Evolutionary conservation across 2,797 vertebrate species (phyloP).

Genomic region (Phataginus tetradactyla): DNA sequence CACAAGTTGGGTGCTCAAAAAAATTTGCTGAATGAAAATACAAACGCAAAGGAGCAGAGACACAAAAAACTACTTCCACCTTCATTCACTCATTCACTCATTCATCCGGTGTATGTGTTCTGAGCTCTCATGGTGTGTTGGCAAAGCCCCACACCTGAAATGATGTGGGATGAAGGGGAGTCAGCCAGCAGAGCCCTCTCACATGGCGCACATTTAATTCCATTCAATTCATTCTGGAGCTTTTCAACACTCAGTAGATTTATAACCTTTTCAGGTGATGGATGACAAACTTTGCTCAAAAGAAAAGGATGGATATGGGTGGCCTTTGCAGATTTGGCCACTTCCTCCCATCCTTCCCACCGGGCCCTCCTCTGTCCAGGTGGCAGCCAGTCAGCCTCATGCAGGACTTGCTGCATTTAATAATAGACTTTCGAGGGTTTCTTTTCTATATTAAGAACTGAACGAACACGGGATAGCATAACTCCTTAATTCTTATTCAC

Average conservation of each 20-base stretch:
- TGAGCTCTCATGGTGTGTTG: neutral
- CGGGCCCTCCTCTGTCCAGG: neutral
- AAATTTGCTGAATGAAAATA: neutral
- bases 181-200: neutral
- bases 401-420: neutral
- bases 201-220: neutral
- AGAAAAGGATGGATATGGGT: neutral
- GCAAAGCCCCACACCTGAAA: neutral
- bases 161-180: neutral
- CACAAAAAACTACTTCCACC: neutral
- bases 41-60: neutral
- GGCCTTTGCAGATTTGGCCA: neutral
- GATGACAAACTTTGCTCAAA: neutral
- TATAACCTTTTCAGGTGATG: slow-evolving; percentile 49
- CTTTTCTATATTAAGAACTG: neutral
- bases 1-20: neutral
- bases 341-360: neutral
- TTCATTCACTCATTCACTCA: neutral
- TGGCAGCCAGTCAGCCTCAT: neutral
- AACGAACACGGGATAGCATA: neutral
- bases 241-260: slow-evolving; percentile 36
- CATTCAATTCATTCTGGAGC: slow-evolving; percentile 23
- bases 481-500: neutral
- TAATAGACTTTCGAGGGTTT: neutral
- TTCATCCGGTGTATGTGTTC: neutral